Conservation (phyloP, 1,140 invertebrate genomes). For the Drosophila setifemur region DNA sequence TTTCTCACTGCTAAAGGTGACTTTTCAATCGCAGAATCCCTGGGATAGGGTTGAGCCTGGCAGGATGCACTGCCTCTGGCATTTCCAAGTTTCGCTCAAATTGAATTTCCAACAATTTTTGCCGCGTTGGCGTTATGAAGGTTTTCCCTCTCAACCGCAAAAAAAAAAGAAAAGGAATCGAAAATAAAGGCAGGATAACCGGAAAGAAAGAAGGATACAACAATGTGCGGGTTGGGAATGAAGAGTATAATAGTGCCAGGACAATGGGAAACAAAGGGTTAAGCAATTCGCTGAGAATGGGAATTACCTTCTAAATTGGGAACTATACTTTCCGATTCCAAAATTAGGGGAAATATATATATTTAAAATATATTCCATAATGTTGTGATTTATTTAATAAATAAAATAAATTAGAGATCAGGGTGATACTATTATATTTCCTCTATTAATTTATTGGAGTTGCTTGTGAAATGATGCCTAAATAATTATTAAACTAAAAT, state of each 20-base stretch:
- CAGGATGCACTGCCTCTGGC: conserved; percentile 35
- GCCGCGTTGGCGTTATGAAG: conserved; percentile 49
- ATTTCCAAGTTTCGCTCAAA: conserved; percentile 61
- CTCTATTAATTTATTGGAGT: no score
- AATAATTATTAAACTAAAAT: no score
- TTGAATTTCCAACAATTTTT: conserved; percentile 76
- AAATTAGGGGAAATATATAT: no score
- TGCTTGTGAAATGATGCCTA: no score
- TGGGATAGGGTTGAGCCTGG: not conserved
- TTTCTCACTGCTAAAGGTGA: conserved; percentile 32
- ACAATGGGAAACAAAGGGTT: conserved; percentile 39
- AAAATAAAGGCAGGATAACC: conserved; percentile 15
- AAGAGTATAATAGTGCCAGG: conserved; percentile 39
- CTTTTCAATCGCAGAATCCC: no score
- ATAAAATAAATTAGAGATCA: no score
- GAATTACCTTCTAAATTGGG: no score
- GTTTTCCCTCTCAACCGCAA: not conserved
- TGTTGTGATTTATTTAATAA: no score
- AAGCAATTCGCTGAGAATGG: not conserved
- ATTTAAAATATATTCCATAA: no score
- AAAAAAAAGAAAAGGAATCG: not conserved
- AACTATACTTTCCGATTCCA: no score
- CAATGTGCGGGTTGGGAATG: conserved; percentile 22
- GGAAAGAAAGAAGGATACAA: conserved; percentile 19
- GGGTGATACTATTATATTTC: no score